phyloP scores from a whole-genome alignment of 2,888 invertebrate species.

The Protonemura montana region DNA sequence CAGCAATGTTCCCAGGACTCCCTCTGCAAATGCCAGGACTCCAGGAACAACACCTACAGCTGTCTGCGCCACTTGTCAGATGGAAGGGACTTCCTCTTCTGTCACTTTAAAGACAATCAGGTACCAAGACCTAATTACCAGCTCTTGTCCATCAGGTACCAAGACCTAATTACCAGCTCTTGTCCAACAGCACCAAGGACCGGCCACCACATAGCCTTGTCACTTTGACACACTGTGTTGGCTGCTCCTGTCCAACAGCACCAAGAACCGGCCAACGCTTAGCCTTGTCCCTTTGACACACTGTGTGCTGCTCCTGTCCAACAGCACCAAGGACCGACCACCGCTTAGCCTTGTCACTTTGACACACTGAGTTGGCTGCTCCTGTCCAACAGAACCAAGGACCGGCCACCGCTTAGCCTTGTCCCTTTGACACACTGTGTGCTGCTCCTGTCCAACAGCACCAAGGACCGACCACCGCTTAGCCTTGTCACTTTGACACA shows the following conservation, averaged over 20 bases:
- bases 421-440: too few relatives aligned
- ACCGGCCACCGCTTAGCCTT: too few relatives aligned
- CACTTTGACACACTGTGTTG: too few relatives aligned
- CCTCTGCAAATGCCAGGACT: conserved; percentile 87
- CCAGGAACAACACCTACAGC: conserved; percentile 81
- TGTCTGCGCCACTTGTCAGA: conserved; percentile 74
- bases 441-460: too few relatives aligned
- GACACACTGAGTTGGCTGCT: neutral
- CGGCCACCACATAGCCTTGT: too few relatives aligned
- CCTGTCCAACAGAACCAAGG: too few relatives aligned
- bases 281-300: too few relatives aligned
- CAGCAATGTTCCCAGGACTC: conserved; percentile 69
- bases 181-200: conserved; percentile 57
- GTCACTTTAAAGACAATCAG: conserved; percentile 61
- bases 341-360: neutral
- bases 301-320: too few relatives aligned
- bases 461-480: too few relatives aligned
- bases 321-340: too few relatives aligned
- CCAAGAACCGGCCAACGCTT: too few relatives aligned
- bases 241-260: neutral
- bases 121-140: conserved; percentile 53
- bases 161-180: neutral
- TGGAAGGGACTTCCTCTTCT: conserved; percentile 64
- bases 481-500: too few relatives aligned
- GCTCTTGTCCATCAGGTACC: conserved; percentile 57